Evolutionary conservation across 2,888 invertebrate species (phyloP).

Genomic region (Agriotes lineatus): DNA sequence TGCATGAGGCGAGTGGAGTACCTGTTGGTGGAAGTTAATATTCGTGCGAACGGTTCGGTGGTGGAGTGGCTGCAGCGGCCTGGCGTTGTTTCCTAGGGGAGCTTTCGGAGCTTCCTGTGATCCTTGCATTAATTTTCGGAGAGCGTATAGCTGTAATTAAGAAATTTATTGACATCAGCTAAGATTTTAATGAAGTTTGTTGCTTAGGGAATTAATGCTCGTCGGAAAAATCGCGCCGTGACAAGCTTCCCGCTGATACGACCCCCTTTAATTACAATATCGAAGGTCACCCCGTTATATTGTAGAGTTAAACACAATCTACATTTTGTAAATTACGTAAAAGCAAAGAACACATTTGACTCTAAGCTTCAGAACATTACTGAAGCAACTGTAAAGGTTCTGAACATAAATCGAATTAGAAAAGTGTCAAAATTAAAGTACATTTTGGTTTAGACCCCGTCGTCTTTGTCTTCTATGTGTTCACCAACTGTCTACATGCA

Average conservation of each 20-base stretch:
- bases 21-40: constrained; percentile 88
- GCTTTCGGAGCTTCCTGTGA: constrained; percentile 88
- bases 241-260: background rate
- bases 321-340: too few relatives aligned
- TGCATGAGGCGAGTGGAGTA: constrained; percentile 35
- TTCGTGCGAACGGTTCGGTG: constrained; percentile 96
- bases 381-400: too few relatives aligned
- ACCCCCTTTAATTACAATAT: background rate
- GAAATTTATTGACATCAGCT: constrained; percentile 44
- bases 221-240: background rate
- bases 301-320: too few relatives aligned
- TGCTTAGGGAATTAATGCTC: constrained; percentile 4
- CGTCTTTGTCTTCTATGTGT: too few relatives aligned
- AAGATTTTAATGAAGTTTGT: constrained; percentile 41
- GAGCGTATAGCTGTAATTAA: constrained; percentile 81
- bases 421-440: too few relatives aligned
- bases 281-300: too few relatives aligned
- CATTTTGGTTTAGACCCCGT: too few relatives aligned
- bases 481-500: too few relatives aligned
- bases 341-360: too few relatives aligned
- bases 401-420: too few relatives aligned
- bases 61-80: constrained; percentile 93
- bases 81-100: constrained; percentile 92
- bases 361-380: too few relatives aligned
- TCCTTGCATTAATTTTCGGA: constrained; percentile 91